A percentile compares a stretch with the other conserved stretches of the same genome.
phyloP scores from a whole-genome alignment of 2,113 vertebrate genomes.

The Pycnonotus jocosus region DNA sequence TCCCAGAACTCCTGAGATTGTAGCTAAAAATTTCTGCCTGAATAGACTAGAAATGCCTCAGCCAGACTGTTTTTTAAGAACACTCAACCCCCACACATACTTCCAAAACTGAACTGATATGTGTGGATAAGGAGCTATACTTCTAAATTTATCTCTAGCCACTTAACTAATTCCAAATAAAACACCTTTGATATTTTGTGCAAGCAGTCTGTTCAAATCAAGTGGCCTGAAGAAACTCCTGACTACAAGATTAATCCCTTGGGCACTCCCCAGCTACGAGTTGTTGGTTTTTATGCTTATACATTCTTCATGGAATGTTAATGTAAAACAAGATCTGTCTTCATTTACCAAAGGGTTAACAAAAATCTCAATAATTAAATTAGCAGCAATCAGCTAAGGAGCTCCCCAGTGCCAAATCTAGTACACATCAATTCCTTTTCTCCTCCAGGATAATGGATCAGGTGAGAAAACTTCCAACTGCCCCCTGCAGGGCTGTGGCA shows the following conservation, averaged over 20 bases:
- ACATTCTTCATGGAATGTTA: background rate
- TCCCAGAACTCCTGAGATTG: background rate
- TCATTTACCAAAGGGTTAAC: constrained; percentile 36
- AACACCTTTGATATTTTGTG: constrained; percentile 32
- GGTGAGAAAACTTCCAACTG: background rate
- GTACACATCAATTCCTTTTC: background rate
- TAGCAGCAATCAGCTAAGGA: background rate
- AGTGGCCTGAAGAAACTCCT: constrained; percentile 35
- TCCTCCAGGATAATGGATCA: background rate
- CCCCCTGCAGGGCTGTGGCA: background rate
- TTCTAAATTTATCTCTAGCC: constrained; percentile 43
- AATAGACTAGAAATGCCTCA: background rate
- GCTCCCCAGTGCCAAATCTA: background rate
- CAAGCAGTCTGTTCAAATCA: constrained; percentile 26
- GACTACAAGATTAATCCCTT: constrained; percentile 8
- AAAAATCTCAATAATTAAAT: constrained; percentile 30
- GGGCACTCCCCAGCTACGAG: background rate
- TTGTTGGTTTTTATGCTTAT: background rate
- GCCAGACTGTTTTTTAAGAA: constrained; percentile 22
- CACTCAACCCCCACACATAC: background rate
- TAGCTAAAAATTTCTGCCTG: background rate
- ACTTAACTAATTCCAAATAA: constrained; percentile 22
- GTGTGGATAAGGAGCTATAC: background rate
- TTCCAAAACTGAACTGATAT: constrained; percentile 4
- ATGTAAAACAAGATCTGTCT: background rate